Conservation (phyloP, 2,113 vertebrate species). For the Apteryx owenii region DNA sequence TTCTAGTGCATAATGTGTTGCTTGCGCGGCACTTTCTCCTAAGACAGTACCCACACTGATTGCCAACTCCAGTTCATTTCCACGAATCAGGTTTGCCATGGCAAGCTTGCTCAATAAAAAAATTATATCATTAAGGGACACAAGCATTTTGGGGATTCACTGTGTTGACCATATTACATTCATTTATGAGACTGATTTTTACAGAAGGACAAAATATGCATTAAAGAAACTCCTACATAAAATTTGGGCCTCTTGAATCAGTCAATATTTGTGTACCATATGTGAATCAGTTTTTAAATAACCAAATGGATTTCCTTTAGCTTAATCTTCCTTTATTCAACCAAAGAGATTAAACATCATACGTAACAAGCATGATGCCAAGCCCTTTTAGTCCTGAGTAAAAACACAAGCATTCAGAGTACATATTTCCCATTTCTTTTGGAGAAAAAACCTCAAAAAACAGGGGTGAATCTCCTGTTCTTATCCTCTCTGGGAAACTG, state of each 20-base stretch:
- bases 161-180: not conserved
- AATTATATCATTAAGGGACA: conserved; percentile 56
- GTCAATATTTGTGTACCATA: not conserved
- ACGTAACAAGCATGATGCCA: not conserved
- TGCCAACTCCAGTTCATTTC: conserved; percentile 96
- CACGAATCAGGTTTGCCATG: conserved; percentile 92
- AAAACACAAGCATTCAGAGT: not conserved
- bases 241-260: not conserved
- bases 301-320: not conserved
- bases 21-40: conserved; percentile 84
- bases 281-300: not conserved
- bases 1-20: conserved; percentile 90
- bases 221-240: not conserved
- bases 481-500: not conserved
- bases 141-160: conserved; percentile 16
- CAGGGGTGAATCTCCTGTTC: not conserved
- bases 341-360: not conserved
- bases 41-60: conserved; percentile 89
- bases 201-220: not conserved
- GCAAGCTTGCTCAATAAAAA: conserved; percentile 83
- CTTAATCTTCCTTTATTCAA: not conserved
- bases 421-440: not conserved
- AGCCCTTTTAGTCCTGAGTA: not conserved
- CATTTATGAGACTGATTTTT: not conserved
- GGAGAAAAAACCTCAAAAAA: not conserved